These are phyloP conservation scores for Peromyscus nudipes DNA, from an alignment of 2,797 vertebrate genomes.

Conservation along the genomic window DNA sequence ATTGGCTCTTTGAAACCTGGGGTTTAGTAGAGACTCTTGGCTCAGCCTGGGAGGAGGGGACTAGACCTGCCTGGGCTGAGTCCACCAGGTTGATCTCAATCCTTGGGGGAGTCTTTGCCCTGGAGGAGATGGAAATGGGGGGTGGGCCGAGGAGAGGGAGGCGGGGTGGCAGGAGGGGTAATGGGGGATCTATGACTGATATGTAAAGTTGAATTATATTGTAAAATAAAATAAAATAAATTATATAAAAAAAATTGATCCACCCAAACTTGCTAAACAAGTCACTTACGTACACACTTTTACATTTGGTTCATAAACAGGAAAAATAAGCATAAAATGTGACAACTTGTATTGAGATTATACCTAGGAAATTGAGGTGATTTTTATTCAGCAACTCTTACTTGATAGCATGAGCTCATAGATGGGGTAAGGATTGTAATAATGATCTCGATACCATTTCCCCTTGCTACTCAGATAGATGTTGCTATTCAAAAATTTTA, in stretches of 20 bases:
- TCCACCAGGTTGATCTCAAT: too few relatives aligned
- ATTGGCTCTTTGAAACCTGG: too few relatives aligned
- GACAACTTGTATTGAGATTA: not conserved
- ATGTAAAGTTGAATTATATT: too few relatives aligned
- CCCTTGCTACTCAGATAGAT: not conserved
- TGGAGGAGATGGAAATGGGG: too few relatives aligned
- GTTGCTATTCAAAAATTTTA: slow-evolving; percentile 52
- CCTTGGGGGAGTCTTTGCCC: too few relatives aligned
- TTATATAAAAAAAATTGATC: not conserved
- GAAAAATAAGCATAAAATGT: not conserved
- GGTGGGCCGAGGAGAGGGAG: too few relatives aligned
- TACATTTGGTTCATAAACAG: slow-evolving; percentile 18
- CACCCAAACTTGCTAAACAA: not conserved
- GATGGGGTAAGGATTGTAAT: not conserved
- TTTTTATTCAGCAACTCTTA: not conserved
- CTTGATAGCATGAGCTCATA: not conserved
- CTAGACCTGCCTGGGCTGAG: too few relatives aligned
- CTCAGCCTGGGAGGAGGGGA: too few relatives aligned
- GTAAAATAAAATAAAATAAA: too few relatives aligned
- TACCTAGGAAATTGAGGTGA: not conserved
- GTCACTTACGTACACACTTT: not conserved
- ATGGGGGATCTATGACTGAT: too few relatives aligned
- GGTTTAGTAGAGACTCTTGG: too few relatives aligned
- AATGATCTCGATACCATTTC: not conserved
- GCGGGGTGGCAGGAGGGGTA: too few relatives aligned